Conservation (phyloP, 2,797 vertebrate species). For the Leucoraja ocellata region DNA sequence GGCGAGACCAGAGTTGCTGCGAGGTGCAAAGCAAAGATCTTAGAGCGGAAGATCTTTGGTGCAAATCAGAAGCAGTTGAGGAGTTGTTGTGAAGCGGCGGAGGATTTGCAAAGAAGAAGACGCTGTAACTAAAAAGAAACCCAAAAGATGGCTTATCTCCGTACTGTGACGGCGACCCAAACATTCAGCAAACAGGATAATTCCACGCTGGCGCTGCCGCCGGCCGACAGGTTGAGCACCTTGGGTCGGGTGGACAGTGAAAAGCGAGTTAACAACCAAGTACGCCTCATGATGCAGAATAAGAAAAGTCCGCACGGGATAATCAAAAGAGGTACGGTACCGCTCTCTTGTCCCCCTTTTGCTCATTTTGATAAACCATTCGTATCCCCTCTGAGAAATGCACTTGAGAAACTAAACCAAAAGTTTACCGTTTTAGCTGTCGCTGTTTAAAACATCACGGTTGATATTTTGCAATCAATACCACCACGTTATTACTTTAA, state of each 20-base stretch:
- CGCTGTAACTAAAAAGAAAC: too few species aligned
- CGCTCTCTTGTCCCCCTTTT: neutral
- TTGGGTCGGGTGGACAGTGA: neutral
- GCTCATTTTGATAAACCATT: neutral
- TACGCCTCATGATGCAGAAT: conserved; percentile 19
- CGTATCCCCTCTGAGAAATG: neutral
- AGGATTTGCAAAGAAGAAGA: neutral
- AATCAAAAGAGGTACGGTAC: neutral
- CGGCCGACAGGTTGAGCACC: neutral
- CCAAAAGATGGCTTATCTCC: neutral
- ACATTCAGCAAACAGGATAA: neutral
- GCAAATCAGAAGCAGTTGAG: too few species aligned
- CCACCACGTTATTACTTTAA: neutral
- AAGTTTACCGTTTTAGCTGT: neutral
- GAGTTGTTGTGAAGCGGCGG: neutral
- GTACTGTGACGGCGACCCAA: neutral
- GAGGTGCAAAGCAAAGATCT: too few species aligned
- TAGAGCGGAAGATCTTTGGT: too few species aligned
- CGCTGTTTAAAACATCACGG: neutral
- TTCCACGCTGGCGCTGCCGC: conserved; percentile 10
- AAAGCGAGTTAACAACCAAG: conserved; percentile 2
- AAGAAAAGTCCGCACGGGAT: neutral
- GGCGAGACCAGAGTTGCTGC: neutral
- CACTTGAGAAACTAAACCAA: neutral
- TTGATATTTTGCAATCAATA: neutral